These are phyloP conservation scores for Pyrocoelia pectoralis DNA, from an alignment of 2,888 invertebrate genomes.

Conservation along the genomic window DNA sequence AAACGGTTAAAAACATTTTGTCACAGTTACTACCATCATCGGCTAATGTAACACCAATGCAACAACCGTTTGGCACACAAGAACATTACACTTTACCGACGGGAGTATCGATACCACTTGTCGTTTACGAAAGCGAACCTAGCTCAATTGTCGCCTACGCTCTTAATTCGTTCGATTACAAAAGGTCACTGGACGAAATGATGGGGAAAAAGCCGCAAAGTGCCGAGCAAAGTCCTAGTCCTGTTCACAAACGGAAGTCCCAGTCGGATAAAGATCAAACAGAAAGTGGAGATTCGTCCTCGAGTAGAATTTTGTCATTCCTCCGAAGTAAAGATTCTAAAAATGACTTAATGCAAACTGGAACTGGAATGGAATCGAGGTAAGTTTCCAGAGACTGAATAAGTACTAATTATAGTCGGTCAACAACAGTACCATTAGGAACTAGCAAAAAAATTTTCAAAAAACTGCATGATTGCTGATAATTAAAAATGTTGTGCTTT, in stretches of 20 bases:
- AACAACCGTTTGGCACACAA: constrained; percentile 69
- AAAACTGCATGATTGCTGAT: too few relatives aligned
- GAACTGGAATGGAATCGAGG: constrained; percentile 23
- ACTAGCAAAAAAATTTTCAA: too few relatives aligned
- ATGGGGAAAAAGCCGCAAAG: constrained; percentile 45
- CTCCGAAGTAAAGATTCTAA: constrained; percentile 54
- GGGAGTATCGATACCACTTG: constrained; percentile 68
- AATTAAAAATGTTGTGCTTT: too few relatives aligned
- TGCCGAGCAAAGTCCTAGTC: constrained; percentile 61
- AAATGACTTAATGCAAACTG: constrained; percentile 33
- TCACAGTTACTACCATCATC: constrained; percentile 72
- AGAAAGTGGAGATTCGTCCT: constrained; percentile 44
- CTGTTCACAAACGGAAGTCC: constrained; percentile 60
- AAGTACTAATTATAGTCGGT: too few relatives aligned
- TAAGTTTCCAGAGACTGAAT: too few relatives aligned
- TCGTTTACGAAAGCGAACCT: constrained; percentile 81
- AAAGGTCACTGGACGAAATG: constrained; percentile 65
- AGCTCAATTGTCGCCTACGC: constrained; percentile 88
- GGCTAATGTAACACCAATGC: constrained; percentile 59
- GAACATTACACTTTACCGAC: constrained; percentile 76
- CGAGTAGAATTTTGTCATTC: constrained; percentile 55
- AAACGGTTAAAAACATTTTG: constrained; percentile 72
- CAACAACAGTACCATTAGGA: too few relatives aligned
- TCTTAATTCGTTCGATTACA: constrained; percentile 76
- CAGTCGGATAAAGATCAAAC: constrained; percentile 58